phyloP scores from a whole-genome alignment of 2,113 vertebrate genomes.

The Microtus montanus region DNA sequence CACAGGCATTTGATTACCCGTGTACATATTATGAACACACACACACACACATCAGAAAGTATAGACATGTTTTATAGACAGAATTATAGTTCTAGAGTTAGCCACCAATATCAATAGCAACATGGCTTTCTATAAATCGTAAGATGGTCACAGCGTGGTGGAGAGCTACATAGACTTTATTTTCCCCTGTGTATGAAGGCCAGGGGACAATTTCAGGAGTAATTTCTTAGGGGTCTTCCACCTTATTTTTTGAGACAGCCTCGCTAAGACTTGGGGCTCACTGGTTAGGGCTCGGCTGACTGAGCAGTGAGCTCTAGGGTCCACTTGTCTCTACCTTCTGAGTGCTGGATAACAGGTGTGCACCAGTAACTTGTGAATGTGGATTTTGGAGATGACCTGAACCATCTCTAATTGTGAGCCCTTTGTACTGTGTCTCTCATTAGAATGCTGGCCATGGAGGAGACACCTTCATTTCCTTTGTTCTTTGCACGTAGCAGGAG shows the following conservation, averaged over 20 bases:
- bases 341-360: not conserved
- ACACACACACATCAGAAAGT: not conserved
- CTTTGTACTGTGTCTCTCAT: not conserved
- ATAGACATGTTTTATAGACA: conserved; percentile 25
- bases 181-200: not conserved
- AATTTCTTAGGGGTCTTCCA: not conserved
- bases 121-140: not conserved
- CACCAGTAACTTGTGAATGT: not conserved
- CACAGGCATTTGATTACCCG: not conserved
- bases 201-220: not conserved
- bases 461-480: not conserved
- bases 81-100: conserved; percentile 22
- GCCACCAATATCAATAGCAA: not conserved
- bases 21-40: not conserved
- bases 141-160: not conserved
- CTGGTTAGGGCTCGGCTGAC: too few relatives aligned
- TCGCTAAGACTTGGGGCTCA: not conserved
- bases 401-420: not conserved
- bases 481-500: not conserved
- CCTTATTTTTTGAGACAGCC: not conserved
- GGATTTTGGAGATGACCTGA: not conserved
- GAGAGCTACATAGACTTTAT: not conserved
- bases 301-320: not conserved
- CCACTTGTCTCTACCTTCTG: not conserved
- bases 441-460: not conserved